Percentiles rank a stretch among this genome's conserved stretches.
phyloP scores from a whole-genome alignment of 64 coral and sea anemone genomes.

The Porites lutea region DNA sequence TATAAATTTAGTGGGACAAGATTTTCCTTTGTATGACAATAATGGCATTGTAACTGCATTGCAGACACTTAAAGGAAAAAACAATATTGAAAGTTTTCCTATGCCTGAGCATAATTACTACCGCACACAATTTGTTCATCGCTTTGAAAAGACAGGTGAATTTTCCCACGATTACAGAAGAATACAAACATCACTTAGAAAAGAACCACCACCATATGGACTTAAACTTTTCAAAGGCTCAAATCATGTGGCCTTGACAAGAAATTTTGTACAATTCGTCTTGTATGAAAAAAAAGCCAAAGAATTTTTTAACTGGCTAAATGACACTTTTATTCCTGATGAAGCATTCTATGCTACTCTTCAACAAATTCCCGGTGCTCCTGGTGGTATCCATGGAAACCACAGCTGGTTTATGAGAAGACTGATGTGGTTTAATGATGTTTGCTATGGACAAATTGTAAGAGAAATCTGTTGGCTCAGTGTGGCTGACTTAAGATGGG shows the following conservation, averaged over 20 bases:
- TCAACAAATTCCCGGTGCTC: neutral
- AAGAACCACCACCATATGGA: neutral
- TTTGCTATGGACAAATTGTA: neutral
- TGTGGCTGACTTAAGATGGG: slow-evolving; percentile 5
- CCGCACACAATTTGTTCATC: neutral
- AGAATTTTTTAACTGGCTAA: neutral
- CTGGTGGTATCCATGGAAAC: neutral
- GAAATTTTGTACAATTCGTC: slow-evolving; percentile 16
- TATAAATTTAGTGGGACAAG: slow-evolving; percentile 11
- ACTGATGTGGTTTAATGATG: neutral
- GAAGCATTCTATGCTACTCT: slow-evolving; percentile 5
- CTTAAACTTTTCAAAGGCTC: neutral
- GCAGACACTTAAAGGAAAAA: neutral
- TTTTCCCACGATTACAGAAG: too few relatives aligned
- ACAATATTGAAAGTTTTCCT: slow-evolving; percentile 3
- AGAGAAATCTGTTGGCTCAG: slow-evolving; percentile 11
- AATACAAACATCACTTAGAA: too few relatives aligned
- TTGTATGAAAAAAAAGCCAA: neutral
- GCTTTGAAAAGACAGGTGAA: too few relatives aligned
- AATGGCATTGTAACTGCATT: neutral
- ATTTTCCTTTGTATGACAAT: slow-evolving; percentile 23
- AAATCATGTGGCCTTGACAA: neutral
- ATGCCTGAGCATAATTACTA: neutral
- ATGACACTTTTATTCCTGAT: slow-evolving; percentile 21
- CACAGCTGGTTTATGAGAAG: neutral